Evolutionary conservation across 1,140 invertebrate genomes (phyloP).

Genomic region (Trinorchestia longiramus): DNA sequence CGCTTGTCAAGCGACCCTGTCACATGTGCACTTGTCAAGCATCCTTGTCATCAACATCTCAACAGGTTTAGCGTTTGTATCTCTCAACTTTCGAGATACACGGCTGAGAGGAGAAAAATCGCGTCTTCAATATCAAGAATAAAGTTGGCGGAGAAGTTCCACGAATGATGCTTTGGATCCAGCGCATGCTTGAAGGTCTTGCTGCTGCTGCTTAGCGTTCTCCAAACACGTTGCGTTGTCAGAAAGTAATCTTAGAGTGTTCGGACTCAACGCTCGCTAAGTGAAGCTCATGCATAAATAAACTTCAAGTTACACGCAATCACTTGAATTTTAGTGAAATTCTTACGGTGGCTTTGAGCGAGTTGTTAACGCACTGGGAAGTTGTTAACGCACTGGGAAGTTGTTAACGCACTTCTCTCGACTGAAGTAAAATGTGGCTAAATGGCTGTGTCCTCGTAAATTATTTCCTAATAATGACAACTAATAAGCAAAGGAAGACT

Average conservation of each 20-base stretch:
- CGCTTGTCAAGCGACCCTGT: not conserved
- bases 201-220: not conserved
- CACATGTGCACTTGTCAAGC: not conserved
- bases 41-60: not conserved
- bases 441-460: not conserved
- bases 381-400: not conserved
- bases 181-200: not conserved
- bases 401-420: not conserved
- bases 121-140: not conserved
- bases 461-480: too few relatives aligned
- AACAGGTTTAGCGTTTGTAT: slow-evolving; percentile 15
- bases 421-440: not conserved
- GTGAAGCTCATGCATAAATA: not conserved
- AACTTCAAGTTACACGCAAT: not conserved
- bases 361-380: not conserved
- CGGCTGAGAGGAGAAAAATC: not conserved
- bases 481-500: too few relatives aligned
- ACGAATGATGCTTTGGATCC: not conserved
- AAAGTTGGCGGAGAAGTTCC: not conserved
- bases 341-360: not conserved
- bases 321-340: not conserved
- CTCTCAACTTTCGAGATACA: not conserved
- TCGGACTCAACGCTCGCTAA: not conserved
- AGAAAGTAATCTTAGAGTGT: not conserved
- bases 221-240: not conserved